Evolutionary conservation across 2,797 vertebrate species (phyloP), one percentile per base, ranked within the genome.

Genomic region (Poecile montanus): DNA sequence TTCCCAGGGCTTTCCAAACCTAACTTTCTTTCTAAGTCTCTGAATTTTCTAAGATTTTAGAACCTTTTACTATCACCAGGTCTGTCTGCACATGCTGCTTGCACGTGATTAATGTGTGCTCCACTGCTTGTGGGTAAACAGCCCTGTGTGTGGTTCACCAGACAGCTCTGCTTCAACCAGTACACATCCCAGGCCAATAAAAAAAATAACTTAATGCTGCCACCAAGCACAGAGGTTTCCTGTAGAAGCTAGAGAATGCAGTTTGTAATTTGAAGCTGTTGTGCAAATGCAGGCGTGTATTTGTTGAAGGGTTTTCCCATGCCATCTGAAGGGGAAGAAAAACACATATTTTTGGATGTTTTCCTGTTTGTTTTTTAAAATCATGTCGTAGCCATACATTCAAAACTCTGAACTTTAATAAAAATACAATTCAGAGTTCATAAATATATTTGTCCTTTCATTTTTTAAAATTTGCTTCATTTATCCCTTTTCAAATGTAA

Each of bases 211-310:
- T 87, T 71, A 68, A 79, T 93, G 2, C 61, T 84, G 70, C 91
- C 86, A 91, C 88, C 72, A 88, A 93, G 80, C 85, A 77, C 63
- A 76, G 61, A 58, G 82, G 57, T 60, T 92, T 91, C 92, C 89
- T 89, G 80, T 91, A 94, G 91, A 22, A 81, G 21, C 63, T 70
- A 2, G 77, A 68, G 91, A 94, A 95, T 12, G 73, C 44, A 65
- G 42, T 61, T 66, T 32, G 51, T 93, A 94, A 94, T 92, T 75
- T 42, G 84, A 94, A 93, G 68, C 94, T 68, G 63, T 92, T 93
- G 70, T 61, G 45, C 58, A 63, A 93, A 91, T 26, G 75, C 76
- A 54, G 65, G 27, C 11, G 1, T 38, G 42, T 22, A 36, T 76
- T 88, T 93, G 18, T 57, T 57, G 30, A 73, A 47, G 34, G 14